Evolutionary conservation across 2,113 vertebrate genomes (phyloP).

Genomic region (Oplegnathus fasciatus): DNA sequence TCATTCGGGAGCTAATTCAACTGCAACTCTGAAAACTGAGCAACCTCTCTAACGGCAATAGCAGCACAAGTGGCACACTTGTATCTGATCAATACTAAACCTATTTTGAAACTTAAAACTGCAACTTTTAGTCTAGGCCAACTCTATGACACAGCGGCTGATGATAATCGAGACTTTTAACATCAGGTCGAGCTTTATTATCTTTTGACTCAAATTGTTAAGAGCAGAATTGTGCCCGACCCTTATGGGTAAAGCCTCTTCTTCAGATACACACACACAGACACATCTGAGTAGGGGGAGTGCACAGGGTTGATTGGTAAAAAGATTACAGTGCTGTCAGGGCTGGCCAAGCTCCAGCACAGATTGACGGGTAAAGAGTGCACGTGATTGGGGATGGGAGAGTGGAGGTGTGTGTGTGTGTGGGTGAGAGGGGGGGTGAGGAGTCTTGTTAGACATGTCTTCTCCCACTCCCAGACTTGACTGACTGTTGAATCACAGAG

Average conservation of each 20-base stretch:
- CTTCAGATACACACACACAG: constrained; percentile 14
- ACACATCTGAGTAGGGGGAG: constrained; percentile 40
- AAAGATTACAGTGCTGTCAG: constrained; percentile 75
- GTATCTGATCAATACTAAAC: constrained; percentile 42
- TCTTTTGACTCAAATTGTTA: constrained; percentile 55
- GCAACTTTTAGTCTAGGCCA: constrained; percentile 41
- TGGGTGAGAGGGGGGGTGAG: background rate
- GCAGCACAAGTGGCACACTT: background rate
- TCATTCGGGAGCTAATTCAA: background rate
- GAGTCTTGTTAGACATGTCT: constrained; percentile 68
- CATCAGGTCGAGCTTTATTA: constrained; percentile 48
- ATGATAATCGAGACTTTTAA: constrained; percentile 69
- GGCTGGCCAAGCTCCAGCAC: constrained; percentile 54
- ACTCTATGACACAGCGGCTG: constrained; percentile 48
- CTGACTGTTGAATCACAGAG: constrained; percentile 72
- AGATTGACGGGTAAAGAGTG: constrained; percentile 62
- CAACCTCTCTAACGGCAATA: background rate
- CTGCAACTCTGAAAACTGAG: background rate
- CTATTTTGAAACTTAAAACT: constrained; percentile 44
- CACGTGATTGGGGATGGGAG: constrained; percentile 57
- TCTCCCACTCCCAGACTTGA: constrained; percentile 58
- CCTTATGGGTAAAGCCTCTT: constrained; percentile 44
- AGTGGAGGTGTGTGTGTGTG: constrained; percentile 9
- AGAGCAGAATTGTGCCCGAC: constrained; percentile 51
- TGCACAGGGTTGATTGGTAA: constrained; percentile 68